Evolutionary conservation across 2,113 vertebrate species (phyloP), one percentile per base, ranked within the genome.

Genomic region (Oriolus oriolus): DNA sequence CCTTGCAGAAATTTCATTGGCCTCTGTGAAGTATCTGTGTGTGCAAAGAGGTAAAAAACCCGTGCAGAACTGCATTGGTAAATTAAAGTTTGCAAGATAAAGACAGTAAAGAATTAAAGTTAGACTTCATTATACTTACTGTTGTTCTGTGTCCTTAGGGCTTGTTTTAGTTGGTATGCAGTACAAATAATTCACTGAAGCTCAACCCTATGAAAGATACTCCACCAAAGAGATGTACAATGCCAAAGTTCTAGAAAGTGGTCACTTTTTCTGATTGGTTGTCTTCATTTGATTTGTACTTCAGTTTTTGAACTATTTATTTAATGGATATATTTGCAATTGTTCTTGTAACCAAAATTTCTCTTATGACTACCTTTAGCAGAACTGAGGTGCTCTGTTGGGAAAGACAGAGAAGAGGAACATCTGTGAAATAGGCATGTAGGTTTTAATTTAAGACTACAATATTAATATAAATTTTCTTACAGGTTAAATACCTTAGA

Each of bases 401-500:
- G 7, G 28, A 53, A 63, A 76, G 19, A 65, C 18, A 74, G 17
- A 84, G 30, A 78, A 47, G 54, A 93, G 7, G 5, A 66, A 75
- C 0, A 0, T 49, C 18, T 65, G 5, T 50, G 47, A 73, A 81
- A 82, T 16, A 63, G 18, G 7, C 13, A 30, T 24, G 4, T 44
- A 86, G 6, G 2, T 53, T 95, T 90, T 37, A 3, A 49, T 56
- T 79, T n/a, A 45, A 45, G 5, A 39, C 30, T 42, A 11, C 19
- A 49, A 18, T 21, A 61, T 23, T 41, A 65, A 44, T 20, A 26
- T 13, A 47, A 7, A 21, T 66, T 77, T 91, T 87, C 33, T 59
- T 64, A 30, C 3, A 2, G 42, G 7, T 65, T 18, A 89, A 86
- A 49, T 35, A 47, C 11, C 64, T 75, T 30, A 31, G 14, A 71